Evolutionary conservation across 1,140 invertebrate species (phyloP), one percentile per base, ranked within the genome.

Genomic region (Drosophila sp.): DNA sequence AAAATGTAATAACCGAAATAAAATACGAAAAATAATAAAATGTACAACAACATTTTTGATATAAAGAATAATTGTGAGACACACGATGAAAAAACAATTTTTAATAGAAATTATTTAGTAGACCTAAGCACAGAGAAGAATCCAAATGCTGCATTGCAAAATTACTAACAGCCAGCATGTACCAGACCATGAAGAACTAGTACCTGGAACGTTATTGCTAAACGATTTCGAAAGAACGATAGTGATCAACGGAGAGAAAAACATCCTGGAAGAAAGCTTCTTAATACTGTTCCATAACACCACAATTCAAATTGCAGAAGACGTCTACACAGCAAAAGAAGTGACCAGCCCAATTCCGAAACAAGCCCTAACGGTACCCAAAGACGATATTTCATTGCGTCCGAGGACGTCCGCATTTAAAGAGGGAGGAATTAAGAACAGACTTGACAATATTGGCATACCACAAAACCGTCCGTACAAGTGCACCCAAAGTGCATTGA

Each of bases 31-130:
- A 21, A 21, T 21, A 1, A n/a, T n/a, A n/a, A n/a, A n/a, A n/a
- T n/a, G n/a, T n/a, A n/a, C n/a, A 51, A 63, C 38, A 48, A 40
- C 13, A 36, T 51, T 11, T 63, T 25, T 9, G 48, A 5, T 9
- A 8, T 25, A 40, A 51, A 21, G 53, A 27, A 40, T 8, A 14
- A 43, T 14, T 61, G 58, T 11, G 56, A 61, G 48, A 36, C 43
- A 2, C 29, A 46, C 14, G 48, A 16, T 8, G 32, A 61, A 38
- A 61, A 57, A 4, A 48, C 58, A 9, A 61, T 61, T 14, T 61
- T 32, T 25, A 61, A 48, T 38, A 61, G n/a, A 61, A 38, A 38
- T 13, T 38, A 48, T 13, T n/a, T 45, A 16, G 6, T 58, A 58
- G n/a, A 45, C 9, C 32, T 58, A 58, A 58, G 25, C 32, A 58